Conservation (phyloP, 2,888 invertebrate genomes). For the Cryptophagus acutangulus region DNA sequence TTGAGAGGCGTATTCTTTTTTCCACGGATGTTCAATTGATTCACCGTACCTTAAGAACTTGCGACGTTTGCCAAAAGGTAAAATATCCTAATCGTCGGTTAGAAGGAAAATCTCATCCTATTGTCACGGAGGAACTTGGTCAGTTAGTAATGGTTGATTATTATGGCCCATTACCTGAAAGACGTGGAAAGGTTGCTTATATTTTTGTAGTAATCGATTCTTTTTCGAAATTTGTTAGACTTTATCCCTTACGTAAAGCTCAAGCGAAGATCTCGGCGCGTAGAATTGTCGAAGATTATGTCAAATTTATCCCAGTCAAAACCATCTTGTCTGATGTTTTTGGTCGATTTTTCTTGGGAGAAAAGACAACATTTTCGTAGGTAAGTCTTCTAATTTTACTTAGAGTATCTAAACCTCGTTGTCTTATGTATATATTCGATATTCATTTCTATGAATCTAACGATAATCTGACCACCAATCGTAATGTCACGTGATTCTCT, state of each 20-base stretch:
- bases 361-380: too few relatives aligned
- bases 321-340: conserved; percentile 16
- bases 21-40: conserved; percentile 11
- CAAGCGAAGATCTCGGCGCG: conserved; percentile 11
- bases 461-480: too few relatives aligned
- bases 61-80: conserved; percentile 22
- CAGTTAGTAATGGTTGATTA: conserved; percentile 22
- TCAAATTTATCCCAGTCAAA: conserved; percentile 8
- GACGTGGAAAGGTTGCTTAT: conserved; percentile 17
- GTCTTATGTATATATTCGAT: too few relatives aligned
- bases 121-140: conserved; percentile 7
- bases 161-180: conserved; percentile 24
- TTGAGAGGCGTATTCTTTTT: conserved; percentile 7
- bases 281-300: conserved; percentile 13
- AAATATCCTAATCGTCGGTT: conserved; percentile 10
- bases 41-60: conserved; percentile 5
- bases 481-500: too few relatives aligned
- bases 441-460: too few relatives aligned
- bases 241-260: conserved; percentile 21
- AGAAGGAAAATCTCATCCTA: conserved; percentile 7
- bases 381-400: too few relatives aligned
- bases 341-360: too few relatives aligned
- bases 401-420: too few relatives aligned
- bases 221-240: conserved; percentile 25
- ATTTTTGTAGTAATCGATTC: conserved; percentile 25